Conservation (phyloP, 1,140 invertebrate genomes). For the Leucophenga varia region DNA sequence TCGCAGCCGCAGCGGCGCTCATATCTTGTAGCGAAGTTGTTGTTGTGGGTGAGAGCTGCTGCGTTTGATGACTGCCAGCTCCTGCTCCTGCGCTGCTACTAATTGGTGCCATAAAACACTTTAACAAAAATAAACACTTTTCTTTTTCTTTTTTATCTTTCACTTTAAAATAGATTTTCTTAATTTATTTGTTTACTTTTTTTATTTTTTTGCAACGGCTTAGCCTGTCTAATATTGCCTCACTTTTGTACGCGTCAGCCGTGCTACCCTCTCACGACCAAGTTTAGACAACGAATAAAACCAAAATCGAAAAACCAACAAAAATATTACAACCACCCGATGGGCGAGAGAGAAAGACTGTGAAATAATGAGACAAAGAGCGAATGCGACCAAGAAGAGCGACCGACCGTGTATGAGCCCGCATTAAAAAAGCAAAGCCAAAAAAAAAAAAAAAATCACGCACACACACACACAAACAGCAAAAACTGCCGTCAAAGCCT, state of each 20-base stretch:
- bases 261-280: constrained; percentile 56
- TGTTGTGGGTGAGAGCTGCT: constrained; percentile 27
- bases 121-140: constrained; percentile 13
- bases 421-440: constrained; percentile 21
- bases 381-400: background rate
- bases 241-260: too few species aligned
- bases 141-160: background rate
- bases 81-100: constrained; percentile 14
- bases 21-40: constrained; percentile 42
- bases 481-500: background rate
- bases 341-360: constrained; percentile 10
- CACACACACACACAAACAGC: constrained; percentile 20
- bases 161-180: constrained; percentile 10
- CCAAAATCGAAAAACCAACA: constrained; percentile 39
- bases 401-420: constrained; percentile 14
- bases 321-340: constrained; percentile 43
- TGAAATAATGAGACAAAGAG: too few species aligned
- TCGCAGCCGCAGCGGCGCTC: constrained; percentile 41
- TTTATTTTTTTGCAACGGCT: too few species aligned
- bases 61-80: background rate
- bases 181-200: too few species aligned
- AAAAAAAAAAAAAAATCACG: constrained; percentile 7
- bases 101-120: constrained; percentile 33
- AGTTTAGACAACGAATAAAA: constrained; percentile 55
- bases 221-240: too few species aligned